Percentiles rank a stretch among this genome's conserved stretches.
phyloP scores from a whole-genome alignment of 2,888 invertebrate species.

The Polydrusus pterygomalis region DNA sequence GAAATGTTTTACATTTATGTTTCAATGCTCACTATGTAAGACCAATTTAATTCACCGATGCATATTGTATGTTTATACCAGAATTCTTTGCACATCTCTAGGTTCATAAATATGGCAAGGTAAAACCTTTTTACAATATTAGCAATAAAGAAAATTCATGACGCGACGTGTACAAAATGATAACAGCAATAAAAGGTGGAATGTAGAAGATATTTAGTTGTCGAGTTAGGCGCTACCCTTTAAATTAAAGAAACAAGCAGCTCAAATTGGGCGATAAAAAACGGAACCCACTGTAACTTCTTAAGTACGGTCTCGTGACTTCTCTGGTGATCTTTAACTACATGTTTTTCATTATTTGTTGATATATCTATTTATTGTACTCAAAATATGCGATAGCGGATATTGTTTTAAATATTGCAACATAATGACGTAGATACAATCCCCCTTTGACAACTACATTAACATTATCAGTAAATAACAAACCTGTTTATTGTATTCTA shows the following conservation, averaged over 20 bases:
- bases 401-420: slow-evolving; percentile 15
- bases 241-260: too few species aligned
- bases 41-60: too few species aligned
- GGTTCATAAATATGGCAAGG: too few species aligned
- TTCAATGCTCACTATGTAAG: too few species aligned
- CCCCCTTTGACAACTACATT: background rate
- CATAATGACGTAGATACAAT: slow-evolving; percentile 1
- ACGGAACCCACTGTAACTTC: background rate
- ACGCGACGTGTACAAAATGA: background rate
- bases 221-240: too few species aligned
- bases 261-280: background rate
- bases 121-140: too few species aligned
- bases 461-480: slow-evolving; percentile 1
- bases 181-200: background rate
- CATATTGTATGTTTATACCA: too few species aligned
- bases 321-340: background rate
- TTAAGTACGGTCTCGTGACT: background rate
- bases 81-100: too few species aligned
- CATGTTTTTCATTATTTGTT: slow-evolving; percentile 10
- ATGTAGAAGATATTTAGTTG: too few species aligned
- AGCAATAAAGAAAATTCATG: too few species aligned
- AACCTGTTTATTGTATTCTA: slow-evolving; percentile 8
- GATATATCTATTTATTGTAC: background rate
- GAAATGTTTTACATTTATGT: too few species aligned
- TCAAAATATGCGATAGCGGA: background rate